Percentiles rank a stretch among this genome's conserved stretches.
Conservation (phyloP, 2,797 vertebrate genomes). For the Mallotus villosus region DNA sequence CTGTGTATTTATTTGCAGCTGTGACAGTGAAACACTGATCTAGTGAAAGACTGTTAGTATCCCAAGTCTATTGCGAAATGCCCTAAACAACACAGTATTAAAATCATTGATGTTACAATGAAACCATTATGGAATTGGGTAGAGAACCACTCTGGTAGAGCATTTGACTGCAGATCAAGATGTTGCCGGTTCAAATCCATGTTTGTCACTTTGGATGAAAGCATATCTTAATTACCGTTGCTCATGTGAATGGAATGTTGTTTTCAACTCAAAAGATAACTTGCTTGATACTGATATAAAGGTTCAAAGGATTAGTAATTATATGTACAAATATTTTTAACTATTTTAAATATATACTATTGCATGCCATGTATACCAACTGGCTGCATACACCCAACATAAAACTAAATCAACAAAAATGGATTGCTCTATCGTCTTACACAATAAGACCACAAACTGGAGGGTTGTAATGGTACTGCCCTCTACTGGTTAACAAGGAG, state of each 20-base stretch:
- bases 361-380: neutral
- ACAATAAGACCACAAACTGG: neutral
- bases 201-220: too few species aligned
- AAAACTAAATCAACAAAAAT: neutral
- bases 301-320: too few species aligned
- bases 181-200: neutral
- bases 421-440: constrained; percentile 7
- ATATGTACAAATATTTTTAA: neutral
- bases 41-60: neutral
- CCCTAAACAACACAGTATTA: too few species aligned
- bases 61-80: too few species aligned
- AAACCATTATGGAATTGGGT: too few species aligned
- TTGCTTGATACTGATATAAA: neutral
- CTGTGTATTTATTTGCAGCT: neutral
- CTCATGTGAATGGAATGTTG: too few species aligned
- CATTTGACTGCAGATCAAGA: neutral
- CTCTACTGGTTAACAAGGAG: neutral
- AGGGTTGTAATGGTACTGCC: constrained; percentile 12
- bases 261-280: too few species aligned
- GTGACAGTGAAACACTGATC: neutral
- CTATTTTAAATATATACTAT: neutral
- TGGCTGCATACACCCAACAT: neutral
- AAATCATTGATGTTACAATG: too few species aligned
- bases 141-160: too few species aligned
- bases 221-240: too few species aligned